Percentiles rank a stretch among this genome's conserved stretches.
Evolutionary conservation across 2,797 vertebrate genomes (phyloP).

Genomic region (Catostomus latipinnis): DNA sequence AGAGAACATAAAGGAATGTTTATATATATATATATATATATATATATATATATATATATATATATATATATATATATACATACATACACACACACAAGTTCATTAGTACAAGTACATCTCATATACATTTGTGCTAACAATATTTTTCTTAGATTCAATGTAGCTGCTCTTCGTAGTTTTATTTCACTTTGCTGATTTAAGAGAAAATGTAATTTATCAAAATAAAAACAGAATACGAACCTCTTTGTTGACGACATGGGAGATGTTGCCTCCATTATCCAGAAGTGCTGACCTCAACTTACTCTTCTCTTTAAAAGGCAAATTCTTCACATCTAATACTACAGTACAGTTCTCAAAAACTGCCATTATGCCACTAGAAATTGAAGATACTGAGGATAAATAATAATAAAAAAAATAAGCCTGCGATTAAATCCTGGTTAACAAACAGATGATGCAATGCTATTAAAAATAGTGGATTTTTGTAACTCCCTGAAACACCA

Average conservation of each 20-base stretch:
- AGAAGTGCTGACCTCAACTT: constrained; percentile 74
- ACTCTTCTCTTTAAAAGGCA: constrained; percentile 76
- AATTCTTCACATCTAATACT: constrained; percentile 78
- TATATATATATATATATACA: no score
- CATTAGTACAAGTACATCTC: no score
- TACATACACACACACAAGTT: not conserved
- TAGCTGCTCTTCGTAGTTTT: not conserved
- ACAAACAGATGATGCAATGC: not conserved
- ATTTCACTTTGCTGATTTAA: not conserved
- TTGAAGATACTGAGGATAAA: not conserved
- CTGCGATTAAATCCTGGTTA: no score
- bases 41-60: no score
- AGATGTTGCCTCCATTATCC: constrained; percentile 78
- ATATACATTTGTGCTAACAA: no score
- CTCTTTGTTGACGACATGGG: constrained; percentile 79
- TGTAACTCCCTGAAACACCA: not conserved
- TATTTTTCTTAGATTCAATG: not conserved
- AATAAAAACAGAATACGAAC: constrained; percentile 58
- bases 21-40: not conserved
- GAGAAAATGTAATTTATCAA: not conserved
- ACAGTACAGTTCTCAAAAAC: constrained; percentile 79
- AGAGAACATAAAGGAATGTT: constrained; percentile 27
- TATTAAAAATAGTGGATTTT: not conserved
- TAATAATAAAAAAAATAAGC: not conserved
- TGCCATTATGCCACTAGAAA: constrained; percentile 59